Percentiles rank a stretch among this genome's conserved stretches.
Conservation (phyloP, 2,888 invertebrate species). For the Amiota mariae region DNA sequence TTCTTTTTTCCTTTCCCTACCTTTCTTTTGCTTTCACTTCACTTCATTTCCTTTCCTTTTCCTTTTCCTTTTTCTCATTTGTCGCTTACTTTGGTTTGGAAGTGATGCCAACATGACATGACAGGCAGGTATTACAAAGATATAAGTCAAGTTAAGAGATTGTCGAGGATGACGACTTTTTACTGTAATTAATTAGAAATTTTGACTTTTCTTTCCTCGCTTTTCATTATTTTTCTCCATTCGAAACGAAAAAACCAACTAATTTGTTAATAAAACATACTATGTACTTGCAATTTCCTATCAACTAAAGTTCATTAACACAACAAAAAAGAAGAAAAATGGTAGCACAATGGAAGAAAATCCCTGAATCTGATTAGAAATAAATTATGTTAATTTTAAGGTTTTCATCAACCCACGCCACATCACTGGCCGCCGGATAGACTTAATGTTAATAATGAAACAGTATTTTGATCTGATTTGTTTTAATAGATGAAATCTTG, state of each 20-base stretch:
- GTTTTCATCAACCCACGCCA: neutral
- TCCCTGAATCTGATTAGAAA: constrained; percentile 18
- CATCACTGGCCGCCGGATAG: no score
- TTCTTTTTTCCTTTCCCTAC: neutral
- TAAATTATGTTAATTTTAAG: constrained; percentile 26
- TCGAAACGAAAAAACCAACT: neutral
- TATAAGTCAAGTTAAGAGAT: no score
- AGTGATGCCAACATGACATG: no score
- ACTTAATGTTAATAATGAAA: no score
- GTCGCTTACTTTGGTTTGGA: no score
- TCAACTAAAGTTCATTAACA: neutral
- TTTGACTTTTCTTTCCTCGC: neutral
- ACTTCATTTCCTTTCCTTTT: neutral
- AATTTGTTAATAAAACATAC: neutral
- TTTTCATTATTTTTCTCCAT: neutral
- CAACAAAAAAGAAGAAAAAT: neutral
- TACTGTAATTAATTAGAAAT: neutral
- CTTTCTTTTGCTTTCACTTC: neutral
- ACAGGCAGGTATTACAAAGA: no score
- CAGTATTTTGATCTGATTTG: no score
- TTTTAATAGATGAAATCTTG: no score
- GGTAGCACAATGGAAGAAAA: neutral
- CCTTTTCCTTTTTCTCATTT: neutral
- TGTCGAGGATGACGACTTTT: no score
- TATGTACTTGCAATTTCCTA: neutral